Evolutionary conservation across 2,113 vertebrate genomes (phyloP), one percentile per base, ranked within the genome.

Genomic region (Atlantisia rogersi): DNA sequence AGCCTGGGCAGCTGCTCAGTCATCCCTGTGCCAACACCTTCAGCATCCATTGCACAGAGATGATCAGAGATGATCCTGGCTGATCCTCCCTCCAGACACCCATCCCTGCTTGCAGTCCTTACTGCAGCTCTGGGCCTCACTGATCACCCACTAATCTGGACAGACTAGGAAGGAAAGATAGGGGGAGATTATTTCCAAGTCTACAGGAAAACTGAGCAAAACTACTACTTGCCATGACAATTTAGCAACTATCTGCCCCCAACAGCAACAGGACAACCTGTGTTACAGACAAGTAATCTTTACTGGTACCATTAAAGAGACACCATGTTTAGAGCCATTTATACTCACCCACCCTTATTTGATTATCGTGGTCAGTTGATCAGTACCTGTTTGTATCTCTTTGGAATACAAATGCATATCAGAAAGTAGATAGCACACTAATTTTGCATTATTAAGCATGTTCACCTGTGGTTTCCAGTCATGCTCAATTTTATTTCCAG

Each of bases 21-120:
- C 76, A 98, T 96, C 12, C 94, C 76, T 37, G 65, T 88, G 86
- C 97, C 98, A 2, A 97, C 98, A 13, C 97, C 97, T 96, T 98
- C 98, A 9, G 81, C 93, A 91, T 97, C 98, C 2, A 85, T 98
- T 71, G 98, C 98, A 7, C n/a, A 90, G 81, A 98, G 95, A 60
- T 97, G 29, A 82, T 98, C 95, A 26, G 93, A 63, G 1, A 93
- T 98, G 67, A 98, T 96, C 71, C 93, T 17, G 50, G 12, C 35
- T 20, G 77, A 91, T 11, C 92, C 88, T 24, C 90, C 95, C 74
- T 98, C 98, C 28, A 81, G 86, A 22, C 97, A 97, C 11, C 90
- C 53, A 98, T 90, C 42, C 80, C 84, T 75, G 94, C 94, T 42
- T 84, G 92, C 76, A 98, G 75, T 40, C 84, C 96, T 32, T 69